Percentiles rank a stretch among this genome's conserved stretches.
Conservation (phyloP, 2,113 vertebrate species). For the Phodopus roborovskii region DNA sequence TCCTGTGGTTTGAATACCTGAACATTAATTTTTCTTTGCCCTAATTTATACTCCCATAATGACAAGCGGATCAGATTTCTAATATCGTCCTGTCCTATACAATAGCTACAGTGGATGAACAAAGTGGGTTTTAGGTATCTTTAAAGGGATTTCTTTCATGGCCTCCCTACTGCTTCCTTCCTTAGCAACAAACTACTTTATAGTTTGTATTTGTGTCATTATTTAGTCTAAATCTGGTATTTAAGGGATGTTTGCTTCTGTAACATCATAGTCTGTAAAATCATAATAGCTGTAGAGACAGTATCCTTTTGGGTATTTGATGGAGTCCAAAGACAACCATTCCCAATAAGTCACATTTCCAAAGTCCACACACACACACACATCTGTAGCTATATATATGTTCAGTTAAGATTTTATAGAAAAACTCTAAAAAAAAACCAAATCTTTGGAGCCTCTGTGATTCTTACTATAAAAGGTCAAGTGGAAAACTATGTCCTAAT, state of each 20-base stretch:
- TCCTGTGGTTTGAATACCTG: neutral
- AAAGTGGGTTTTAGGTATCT: neutral
- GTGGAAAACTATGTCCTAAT: neutral
- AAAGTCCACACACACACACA: neutral
- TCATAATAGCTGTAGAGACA: constrained; percentile 22
- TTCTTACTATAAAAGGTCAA: constrained; percentile 8
- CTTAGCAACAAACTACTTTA: neutral
- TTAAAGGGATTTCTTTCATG: neutral
- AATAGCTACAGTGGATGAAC: neutral
- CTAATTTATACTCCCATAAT: neutral
- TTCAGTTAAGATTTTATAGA: constrained; percentile 41
- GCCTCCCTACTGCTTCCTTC: neutral
- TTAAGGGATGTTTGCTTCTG: constrained; percentile 3
- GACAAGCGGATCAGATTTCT: neutral
- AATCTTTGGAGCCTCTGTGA: neutral
- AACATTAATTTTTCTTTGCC: neutral
- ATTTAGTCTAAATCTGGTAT: constrained; percentile 45
- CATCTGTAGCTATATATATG: neutral
- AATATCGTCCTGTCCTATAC: neutral
- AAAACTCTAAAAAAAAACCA: neutral
- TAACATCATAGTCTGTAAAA: constrained; percentile 57
- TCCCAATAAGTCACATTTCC: neutral
- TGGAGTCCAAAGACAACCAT: constrained; percentile 37
- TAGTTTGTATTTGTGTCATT: constrained; percentile 1
- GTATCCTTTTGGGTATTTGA: constrained; percentile 2